Conservation (phyloP, 2,113 vertebrate species). For the Ranitomeya imitator region DNA sequence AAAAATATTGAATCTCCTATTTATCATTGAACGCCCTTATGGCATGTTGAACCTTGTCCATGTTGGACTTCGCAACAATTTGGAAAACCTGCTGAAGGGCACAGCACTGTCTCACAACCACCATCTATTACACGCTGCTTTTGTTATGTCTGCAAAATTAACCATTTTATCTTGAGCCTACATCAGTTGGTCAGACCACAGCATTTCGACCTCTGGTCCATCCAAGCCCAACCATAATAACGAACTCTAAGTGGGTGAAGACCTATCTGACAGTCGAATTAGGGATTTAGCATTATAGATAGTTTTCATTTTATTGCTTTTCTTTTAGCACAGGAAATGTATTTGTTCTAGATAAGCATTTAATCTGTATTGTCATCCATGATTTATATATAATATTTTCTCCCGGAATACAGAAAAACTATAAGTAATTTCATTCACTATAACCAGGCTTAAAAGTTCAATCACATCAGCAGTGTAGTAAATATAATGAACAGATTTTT, state of each 20-base stretch:
- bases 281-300: not conserved
- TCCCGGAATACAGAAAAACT: conserved; percentile 11
- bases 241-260: not conserved
- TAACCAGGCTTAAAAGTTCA: conserved; percentile 37
- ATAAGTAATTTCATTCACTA: conserved; percentile 14
- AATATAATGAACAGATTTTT: conserved; percentile 43
- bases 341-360: not conserved
- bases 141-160: conserved; percentile 19
- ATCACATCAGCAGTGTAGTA: conserved; percentile 37
- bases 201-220: not conserved
- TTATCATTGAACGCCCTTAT: conserved; percentile 20
- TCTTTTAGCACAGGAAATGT: not conserved
- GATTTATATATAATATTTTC: conserved; percentile 23
- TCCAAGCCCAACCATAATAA: not conserved
- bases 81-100: conserved; percentile 19
- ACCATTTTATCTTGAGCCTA: conserved; percentile 11
- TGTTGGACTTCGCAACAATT: not conserved
- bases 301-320: conserved; percentile 9
- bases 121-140: conserved; percentile 12
- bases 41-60: not conserved
- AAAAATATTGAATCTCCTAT: not conserved
- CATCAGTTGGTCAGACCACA: not conserved
- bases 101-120: not conserved
- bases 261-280: not conserved
- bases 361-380: conserved; percentile 15